Percentiles rank a stretch among this genome's conserved stretches.
phyloP scores from a whole-genome alignment of 2,113 vertebrate genomes.

The Nannospalax galili region DNA sequence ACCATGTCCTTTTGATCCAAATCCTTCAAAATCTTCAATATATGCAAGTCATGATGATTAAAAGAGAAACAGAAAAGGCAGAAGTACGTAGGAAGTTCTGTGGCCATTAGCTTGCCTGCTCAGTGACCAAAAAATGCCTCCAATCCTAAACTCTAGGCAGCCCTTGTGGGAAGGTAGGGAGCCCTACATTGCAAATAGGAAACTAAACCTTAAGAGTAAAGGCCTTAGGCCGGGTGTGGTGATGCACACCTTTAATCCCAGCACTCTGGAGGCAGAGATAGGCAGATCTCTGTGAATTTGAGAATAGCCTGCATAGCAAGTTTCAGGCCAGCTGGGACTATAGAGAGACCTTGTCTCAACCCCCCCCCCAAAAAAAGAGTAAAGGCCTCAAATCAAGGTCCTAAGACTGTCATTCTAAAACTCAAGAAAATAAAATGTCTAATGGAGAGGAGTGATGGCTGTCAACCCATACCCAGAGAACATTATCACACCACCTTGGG shows the following conservation, averaged over 20 bases:
- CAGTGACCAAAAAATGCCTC: not conserved
- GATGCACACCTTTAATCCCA: too few species aligned
- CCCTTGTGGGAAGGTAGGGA: not conserved
- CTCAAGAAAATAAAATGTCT: not conserved
- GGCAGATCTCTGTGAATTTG: too few species aligned
- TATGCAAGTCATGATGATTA: not conserved
- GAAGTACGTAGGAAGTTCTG: not conserved
- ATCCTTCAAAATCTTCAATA: not conserved
- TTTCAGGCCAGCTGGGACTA: too few species aligned
- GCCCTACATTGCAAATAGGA: not conserved
- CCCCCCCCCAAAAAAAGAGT: too few species aligned
- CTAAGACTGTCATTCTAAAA: not conserved
- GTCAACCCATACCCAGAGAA: not conserved
- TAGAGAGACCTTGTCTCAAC: too few species aligned
- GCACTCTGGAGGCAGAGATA: too few species aligned
- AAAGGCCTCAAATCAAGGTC: not conserved
- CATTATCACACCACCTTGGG: not conserved
- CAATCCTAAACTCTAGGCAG: not conserved
- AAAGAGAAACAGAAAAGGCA: not conserved
- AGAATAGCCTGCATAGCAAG: too few species aligned
- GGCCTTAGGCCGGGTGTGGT: too few species aligned
- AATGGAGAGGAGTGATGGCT: not conserved
- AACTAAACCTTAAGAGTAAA: not conserved
- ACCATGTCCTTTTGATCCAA: not conserved
- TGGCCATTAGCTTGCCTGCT: not conserved